Conservation (phyloP, 2,888 invertebrate genomes). For the Andrena minutula region DNA sequence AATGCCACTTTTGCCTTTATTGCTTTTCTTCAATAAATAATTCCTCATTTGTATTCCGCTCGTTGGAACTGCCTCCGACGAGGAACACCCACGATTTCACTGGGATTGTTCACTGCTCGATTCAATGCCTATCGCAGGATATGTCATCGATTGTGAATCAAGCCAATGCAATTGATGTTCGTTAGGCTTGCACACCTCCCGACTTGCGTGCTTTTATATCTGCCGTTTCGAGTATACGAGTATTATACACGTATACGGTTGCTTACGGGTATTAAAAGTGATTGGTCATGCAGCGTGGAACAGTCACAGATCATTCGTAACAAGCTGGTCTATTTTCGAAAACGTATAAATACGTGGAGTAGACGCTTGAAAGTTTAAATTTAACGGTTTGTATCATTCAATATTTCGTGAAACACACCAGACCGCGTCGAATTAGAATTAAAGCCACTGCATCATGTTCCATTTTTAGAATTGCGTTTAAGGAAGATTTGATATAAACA, state of each 20-base stretch:
- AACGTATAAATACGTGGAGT: slow-evolving; percentile 9
- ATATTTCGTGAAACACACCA: neutral
- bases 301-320: neutral
- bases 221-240: neutral
- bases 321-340: neutral
- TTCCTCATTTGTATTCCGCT: neutral
- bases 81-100: slow-evolving; percentile 15
- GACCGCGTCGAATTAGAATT: neutral
- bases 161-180: slow-evolving; percentile 6
- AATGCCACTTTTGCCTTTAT: no score
- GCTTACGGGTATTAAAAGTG: neutral
- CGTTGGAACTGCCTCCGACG: neutral
- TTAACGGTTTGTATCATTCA: slow-evolving; percentile 23
- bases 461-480: neutral
- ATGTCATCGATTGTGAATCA: slow-evolving; percentile 26
- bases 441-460: neutral
- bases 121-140: slow-evolving; percentile 24
- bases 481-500: no score
- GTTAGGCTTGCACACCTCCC: slow-evolving; percentile 12
- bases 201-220: neutral
- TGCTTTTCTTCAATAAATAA: neutral
- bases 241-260: neutral
- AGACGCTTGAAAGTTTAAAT: neutral
- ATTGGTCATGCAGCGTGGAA: neutral
- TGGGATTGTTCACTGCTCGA: slow-evolving; percentile 16